Conservation (phyloP, 2,113 vertebrate genomes). For the Pitta sordida region DNA sequence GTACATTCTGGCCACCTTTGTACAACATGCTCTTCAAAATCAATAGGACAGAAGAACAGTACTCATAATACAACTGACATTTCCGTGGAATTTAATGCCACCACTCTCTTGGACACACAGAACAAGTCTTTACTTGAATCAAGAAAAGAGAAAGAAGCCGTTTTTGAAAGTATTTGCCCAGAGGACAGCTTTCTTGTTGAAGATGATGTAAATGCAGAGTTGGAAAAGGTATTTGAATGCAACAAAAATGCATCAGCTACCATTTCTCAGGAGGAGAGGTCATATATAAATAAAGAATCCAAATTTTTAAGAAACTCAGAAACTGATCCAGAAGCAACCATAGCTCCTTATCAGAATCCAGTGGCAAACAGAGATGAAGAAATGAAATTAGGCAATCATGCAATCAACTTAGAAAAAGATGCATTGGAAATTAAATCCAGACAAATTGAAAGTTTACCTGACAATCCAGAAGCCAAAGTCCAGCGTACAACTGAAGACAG, state of each 20-base stretch:
- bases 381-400: slow-evolving; percentile 35
- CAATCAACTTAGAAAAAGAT: slow-evolving; percentile 41
- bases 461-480: background rate
- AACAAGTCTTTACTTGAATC: background rate
- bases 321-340: background rate
- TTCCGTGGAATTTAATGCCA: background rate
- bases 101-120: background rate
- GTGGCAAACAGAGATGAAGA: slow-evolving; percentile 8
- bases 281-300: background rate
- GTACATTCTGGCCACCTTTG: background rate
- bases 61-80: background rate
- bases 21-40: background rate
- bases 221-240: background rate
- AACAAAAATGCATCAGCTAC: background rate
- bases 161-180: background rate
- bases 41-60: background rate
- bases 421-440: slow-evolving; percentile 60
- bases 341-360: background rate
- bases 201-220: background rate
- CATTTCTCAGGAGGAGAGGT: slow-evolving; percentile 29
- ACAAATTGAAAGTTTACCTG: slow-evolving; percentile 4
- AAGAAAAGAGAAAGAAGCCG: background rate
- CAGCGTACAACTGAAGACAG: background rate
- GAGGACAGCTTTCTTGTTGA: background rate
- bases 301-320: background rate